phyloP scores from a whole-genome alignment of 2,113 vertebrate species.

The Apistogramma diplotaenia region DNA sequence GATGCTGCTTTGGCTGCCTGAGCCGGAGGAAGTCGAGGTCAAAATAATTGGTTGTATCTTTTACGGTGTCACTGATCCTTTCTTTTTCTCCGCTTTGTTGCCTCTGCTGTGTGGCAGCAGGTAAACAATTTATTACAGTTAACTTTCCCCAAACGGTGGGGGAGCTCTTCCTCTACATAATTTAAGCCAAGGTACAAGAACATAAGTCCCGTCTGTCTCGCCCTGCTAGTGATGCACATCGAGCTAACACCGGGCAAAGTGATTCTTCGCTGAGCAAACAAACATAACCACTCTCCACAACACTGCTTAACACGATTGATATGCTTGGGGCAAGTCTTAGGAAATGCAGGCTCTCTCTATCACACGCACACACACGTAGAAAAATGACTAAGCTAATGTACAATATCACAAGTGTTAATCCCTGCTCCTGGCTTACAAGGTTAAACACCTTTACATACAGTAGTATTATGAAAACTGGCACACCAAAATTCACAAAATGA shows the following conservation, averaged over 20 bases:
- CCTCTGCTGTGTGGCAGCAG: slow-evolving; percentile 22
- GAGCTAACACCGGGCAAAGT: slow-evolving; percentile 49
- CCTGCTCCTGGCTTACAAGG: slow-evolving; percentile 23
- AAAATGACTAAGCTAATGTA: slow-evolving; percentile 9
- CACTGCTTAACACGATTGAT: slow-evolving; percentile 29
- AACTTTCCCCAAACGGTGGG: slow-evolving; percentile 3
- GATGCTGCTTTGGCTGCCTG: slow-evolving; percentile 2
- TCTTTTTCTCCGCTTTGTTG: slow-evolving; percentile 6
- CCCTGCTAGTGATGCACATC: slow-evolving; percentile 43
- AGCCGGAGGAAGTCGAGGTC: slow-evolving; percentile 30
- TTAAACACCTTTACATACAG: slow-evolving; percentile 30
- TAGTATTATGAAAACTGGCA: not conserved
- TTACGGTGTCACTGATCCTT: slow-evolving; percentile 29
- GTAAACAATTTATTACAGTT: slow-evolving; percentile 48
- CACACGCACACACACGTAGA: not conserved
- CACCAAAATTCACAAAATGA: not conserved
- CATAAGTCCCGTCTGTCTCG: slow-evolving; percentile 41
- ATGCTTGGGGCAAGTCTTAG: slow-evolving; percentile 19
- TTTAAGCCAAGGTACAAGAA: slow-evolving; percentile 39
- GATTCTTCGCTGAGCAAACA: slow-evolving; percentile 50
- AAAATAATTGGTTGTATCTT: slow-evolving; percentile 58
- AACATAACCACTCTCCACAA: slow-evolving; percentile 34
- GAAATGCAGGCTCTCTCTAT: slow-evolving; percentile 9
- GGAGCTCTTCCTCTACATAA: slow-evolving; percentile 38
- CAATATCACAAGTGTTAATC: slow-evolving; percentile 34